Evolutionary conservation across 2,113 vertebrate species (phyloP), one percentile per base, ranked within the genome.

Genomic region (Brachypodius melanocephalos): DNA sequence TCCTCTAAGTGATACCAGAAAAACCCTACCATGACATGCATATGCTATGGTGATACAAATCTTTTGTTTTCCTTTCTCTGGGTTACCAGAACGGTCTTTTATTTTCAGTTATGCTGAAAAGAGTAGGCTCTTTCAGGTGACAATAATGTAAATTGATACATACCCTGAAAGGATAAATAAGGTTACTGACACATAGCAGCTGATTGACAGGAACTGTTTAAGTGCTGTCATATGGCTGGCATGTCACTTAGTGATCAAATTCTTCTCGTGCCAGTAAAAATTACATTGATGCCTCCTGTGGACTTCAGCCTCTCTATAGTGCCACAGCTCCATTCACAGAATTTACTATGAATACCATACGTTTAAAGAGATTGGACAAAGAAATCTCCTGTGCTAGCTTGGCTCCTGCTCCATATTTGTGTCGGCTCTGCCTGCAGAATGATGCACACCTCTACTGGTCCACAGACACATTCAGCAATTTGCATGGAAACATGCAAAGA

Each of bases 191-290:
- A 95, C 78, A 67, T 3, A 91, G 75, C 22, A 77, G 42, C 55
- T 96, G 96, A 96, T 94, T 96, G 96, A 94, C 94, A 95, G 74
- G 45, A 92, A 21, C 59, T 91, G 63, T 79, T 97, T 85, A 95
- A 95, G 67, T 2, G 11, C 85, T 97, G 95, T 96, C 96, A 93
- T 78, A 71, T 38, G 78, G 72, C 63, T 91, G 81, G 78, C 87
- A 92, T 86, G 72, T 96, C 94, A 92, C 75, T 28, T 77, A 71
- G 67, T 72, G 94, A 95, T 95, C 85, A 94, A 95, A 94, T 91
- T 92, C 85, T 91, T 95, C 68, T 83, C 55, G 87, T 95, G 94
- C 46, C 96, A 95, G 85, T 78, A 88, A 90, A 90, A 96, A 94
- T 97, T 91, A 94, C 22, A 34, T 29, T 94, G 89, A 96, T 32